Evolutionary conservation across 2,797 vertebrate species (phyloP).

Genomic region (Muraenolepis orangiensis): DNA sequence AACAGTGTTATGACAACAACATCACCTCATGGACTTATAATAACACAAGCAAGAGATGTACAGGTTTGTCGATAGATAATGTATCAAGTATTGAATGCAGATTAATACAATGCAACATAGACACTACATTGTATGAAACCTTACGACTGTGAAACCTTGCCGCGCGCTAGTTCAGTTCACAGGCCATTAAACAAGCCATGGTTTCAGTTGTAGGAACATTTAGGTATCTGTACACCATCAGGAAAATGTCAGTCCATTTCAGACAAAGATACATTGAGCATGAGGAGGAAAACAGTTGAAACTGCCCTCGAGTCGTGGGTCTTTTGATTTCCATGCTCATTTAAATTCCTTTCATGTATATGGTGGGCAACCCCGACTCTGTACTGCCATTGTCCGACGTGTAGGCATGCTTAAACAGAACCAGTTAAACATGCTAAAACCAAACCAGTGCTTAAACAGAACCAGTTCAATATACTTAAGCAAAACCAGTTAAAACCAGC

Average conservation of each 20-base stretch:
- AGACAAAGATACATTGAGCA: slow-evolving; percentile 15
- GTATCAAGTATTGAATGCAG: neutral
- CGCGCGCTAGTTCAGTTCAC: neutral
- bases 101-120: neutral
- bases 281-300: slow-evolving; percentile 32
- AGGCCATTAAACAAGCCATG: neutral
- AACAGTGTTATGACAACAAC: neutral
- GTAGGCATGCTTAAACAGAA: slow-evolving; percentile 57
- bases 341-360: slow-evolving; percentile 54
- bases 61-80: neutral
- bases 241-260: slow-evolving; percentile 26
- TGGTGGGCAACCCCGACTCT: slow-evolving; percentile 40
- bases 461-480: too few relatives aligned
- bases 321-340: slow-evolving; percentile 58
- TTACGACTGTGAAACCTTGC: neutral
- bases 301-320: slow-evolving; percentile 17
- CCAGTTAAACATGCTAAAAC: slow-evolving; percentile 53
- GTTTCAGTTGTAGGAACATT: slow-evolving; percentile 13
- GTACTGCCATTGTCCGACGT: slow-evolving; percentile 45
- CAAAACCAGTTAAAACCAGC: too few relatives aligned
- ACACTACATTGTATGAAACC: neutral
- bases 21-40: neutral
- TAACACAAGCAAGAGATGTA: neutral
- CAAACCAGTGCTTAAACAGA: slow-evolving; percentile 51
- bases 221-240: slow-evolving; percentile 14